Evolutionary conservation across 2,888 invertebrate genomes (phyloP).

Genomic region (Hermodice carunculata): DNA sequence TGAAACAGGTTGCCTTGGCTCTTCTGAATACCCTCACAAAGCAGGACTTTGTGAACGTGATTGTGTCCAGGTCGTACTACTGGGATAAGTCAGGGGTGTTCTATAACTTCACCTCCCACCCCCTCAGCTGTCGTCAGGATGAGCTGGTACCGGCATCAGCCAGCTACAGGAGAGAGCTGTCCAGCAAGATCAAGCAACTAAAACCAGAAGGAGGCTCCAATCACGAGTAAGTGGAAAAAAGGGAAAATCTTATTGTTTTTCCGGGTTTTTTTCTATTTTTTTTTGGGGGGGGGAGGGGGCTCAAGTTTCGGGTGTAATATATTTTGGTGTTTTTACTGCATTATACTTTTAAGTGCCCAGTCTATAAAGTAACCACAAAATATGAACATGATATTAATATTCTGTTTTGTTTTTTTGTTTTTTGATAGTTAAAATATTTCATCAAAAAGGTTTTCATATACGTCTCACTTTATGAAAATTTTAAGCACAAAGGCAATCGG

Average conservation of each 20-base stretch:
- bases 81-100: conserved; percentile 18
- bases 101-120: conserved; percentile 5
- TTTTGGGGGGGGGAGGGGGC: too few species aligned
- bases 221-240: conserved; percentile 23
- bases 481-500: too few species aligned
- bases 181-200: conserved; percentile 14
- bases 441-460: too few species aligned
- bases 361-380: too few species aligned
- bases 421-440: too few species aligned
- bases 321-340: too few species aligned
- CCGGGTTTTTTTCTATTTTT: too few species aligned
- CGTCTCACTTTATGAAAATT: too few species aligned
- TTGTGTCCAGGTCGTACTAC: conserved; percentile 27
- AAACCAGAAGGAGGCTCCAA: conserved; percentile 29
- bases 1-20: conserved; percentile 26
- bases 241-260: not conserved
- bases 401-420: too few species aligned
- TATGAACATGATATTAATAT: too few species aligned
- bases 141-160: conserved; percentile 20
- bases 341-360: too few species aligned
- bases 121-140: conserved; percentile 19
- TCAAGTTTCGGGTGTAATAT: too few species aligned
- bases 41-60: conserved; percentile 29
- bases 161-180: conserved; percentile 11
- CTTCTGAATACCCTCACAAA: conserved; percentile 21